These are phyloP conservation scores for Clupea harengus DNA, from an alignment of 2,113 vertebrate species.

Conservation along the genomic window DNA sequence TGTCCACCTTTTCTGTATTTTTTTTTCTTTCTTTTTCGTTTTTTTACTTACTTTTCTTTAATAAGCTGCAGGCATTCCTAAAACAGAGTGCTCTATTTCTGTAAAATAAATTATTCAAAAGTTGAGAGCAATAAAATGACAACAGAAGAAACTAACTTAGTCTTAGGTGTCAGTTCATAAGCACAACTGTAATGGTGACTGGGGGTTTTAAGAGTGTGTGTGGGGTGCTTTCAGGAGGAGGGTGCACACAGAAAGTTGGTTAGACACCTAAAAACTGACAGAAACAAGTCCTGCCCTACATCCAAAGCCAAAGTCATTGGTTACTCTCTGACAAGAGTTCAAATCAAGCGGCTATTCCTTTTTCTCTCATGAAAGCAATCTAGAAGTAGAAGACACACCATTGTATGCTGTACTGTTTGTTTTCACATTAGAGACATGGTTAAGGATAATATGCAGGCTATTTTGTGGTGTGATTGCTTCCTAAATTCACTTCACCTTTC, in stretches of 20 bases:
- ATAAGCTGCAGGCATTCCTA: slow-evolving; percentile 50
- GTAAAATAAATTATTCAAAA: slow-evolving; percentile 50
- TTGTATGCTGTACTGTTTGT: not conserved
- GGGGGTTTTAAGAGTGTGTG: not conserved
- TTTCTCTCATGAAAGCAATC: not conserved
- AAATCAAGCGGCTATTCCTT: not conserved
- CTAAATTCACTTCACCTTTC: slow-evolving; percentile 35
- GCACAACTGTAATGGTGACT: slow-evolving; percentile 34
- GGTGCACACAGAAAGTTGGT: not conserved
- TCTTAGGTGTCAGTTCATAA: slow-evolving; percentile 42
- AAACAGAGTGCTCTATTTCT: slow-evolving; percentile 57
- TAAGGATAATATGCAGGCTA: not conserved
- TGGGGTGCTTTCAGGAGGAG: not conserved
- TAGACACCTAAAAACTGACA: not conserved
- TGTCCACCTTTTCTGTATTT: slow-evolving; percentile 34
- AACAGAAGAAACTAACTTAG: slow-evolving; percentile 26
- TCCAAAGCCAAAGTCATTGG: not conserved
- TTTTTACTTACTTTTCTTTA: slow-evolving; percentile 27
- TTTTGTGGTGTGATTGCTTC: slow-evolving; percentile 7
- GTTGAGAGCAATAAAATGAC: slow-evolving; percentile 2
- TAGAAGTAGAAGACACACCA: not conserved
- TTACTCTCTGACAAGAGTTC: not conserved
- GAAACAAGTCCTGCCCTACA: not conserved
- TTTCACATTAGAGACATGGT: slow-evolving; percentile 6
- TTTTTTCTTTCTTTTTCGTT: not conserved